Conservation (phyloP, 2,888 invertebrate species). For the Lepeophtheirus nordmannii region DNA sequence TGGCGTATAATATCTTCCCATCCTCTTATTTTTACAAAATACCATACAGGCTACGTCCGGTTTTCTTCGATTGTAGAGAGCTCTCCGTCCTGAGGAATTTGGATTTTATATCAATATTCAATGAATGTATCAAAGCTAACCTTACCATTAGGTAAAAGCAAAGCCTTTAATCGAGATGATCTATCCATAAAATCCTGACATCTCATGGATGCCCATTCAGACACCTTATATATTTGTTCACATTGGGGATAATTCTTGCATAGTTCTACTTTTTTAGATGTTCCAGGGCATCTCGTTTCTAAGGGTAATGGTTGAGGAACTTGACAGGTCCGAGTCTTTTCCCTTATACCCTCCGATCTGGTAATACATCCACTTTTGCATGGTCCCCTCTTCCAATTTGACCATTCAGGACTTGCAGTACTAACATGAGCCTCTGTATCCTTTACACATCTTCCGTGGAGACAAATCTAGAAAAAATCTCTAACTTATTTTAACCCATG, state of each 20-base stretch:
- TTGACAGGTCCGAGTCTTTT: not conserved
- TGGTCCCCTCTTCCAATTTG: constrained; percentile 44
- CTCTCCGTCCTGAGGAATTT: not conserved
- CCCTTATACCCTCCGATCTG: constrained; percentile 31
- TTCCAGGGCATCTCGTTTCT: not conserved
- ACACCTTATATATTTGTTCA: not conserved
- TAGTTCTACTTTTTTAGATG: not conserved
- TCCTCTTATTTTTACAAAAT: constrained; percentile 47
- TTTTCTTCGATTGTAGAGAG: not conserved
- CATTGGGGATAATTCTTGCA: not conserved
- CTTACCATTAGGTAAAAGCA: not conserved
- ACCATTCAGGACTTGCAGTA: constrained; percentile 41
- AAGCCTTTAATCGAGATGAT: not conserved
- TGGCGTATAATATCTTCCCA: constrained; percentile 56
- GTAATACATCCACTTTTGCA: constrained; percentile 53
- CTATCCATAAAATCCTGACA: not conserved
- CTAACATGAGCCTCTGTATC: constrained; percentile 33
- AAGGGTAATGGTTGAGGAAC: not conserved
- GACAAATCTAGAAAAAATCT: not conserved
- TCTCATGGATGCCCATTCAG: not conserved
- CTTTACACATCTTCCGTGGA: not conserved
- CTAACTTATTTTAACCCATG: not conserved
- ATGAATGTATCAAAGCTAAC: not conserved
- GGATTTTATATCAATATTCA: not conserved
- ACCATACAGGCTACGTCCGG: constrained; percentile 50